These are phyloP conservation scores for Rapana venosa DNA, from an alignment of 2,888 invertebrate genomes.

Conservation along the genomic window DNA sequence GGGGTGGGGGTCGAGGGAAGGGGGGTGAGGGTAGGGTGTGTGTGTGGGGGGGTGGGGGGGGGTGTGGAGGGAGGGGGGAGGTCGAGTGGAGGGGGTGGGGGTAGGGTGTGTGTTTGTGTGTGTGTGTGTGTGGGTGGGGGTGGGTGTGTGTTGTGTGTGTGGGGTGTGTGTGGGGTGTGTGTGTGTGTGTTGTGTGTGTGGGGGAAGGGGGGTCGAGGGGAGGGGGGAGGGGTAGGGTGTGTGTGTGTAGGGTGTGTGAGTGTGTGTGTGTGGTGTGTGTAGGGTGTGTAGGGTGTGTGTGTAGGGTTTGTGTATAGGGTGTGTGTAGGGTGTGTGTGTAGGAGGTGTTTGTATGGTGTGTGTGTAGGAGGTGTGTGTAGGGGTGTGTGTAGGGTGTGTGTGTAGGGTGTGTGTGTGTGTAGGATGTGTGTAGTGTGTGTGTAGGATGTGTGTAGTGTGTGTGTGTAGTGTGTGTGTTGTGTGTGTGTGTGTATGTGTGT, in stretches of 20 bases:
- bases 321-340: too few species aligned
- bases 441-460: not conserved
- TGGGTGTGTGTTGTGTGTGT: too few species aligned
- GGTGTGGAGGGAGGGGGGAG: too few species aligned
- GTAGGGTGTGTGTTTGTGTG: too few species aligned
- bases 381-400: not conserved
- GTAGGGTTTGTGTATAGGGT: not conserved
- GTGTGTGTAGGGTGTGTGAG: not conserved
- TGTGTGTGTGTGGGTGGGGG: too few species aligned
- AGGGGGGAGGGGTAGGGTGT: not conserved
- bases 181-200: too few species aligned
- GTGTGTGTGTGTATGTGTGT: not conserved
- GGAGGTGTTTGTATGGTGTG: not conserved
- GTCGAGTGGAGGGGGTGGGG: too few species aligned
- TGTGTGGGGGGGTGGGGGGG: too few species aligned
- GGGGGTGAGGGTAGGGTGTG: too few species aligned
- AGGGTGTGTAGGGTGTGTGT: not conserved
- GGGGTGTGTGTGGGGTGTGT: too few species aligned
- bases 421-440: not conserved
- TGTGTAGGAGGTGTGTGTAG: not conserved
- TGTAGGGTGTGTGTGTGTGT: not conserved
- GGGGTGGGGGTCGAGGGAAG: too few species aligned
- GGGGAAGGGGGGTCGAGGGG: not conserved
- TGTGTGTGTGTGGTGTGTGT: not conserved
- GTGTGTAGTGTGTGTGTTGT: too few species aligned